A percentile compares a stretch with the other conserved stretches of the same genome.
phyloP scores from a whole-genome alignment of 2,113 vertebrate genomes.

The Bos indicus region DNA sequence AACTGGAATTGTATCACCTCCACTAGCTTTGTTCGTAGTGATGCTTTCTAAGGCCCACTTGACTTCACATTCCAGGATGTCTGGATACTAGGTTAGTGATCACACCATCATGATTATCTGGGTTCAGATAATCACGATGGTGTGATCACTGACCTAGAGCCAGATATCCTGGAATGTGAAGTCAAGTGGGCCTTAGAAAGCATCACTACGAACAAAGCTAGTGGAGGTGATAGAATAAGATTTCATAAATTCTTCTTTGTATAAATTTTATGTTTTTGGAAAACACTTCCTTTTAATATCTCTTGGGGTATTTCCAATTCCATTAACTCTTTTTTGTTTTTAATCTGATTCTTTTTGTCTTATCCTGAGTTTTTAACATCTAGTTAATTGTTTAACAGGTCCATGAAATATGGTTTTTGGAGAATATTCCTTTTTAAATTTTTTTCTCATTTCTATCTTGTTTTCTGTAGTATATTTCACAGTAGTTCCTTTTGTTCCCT shows the following conservation, averaged over 20 bases:
- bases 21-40: no score
- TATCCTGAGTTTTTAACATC: background rate
- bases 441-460: background rate
- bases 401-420: background rate
- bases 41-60: no score
- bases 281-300: background rate
- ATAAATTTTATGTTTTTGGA: background rate
- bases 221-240: background rate
- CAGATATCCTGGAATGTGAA: no score
- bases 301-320: background rate
- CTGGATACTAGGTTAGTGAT: no score
- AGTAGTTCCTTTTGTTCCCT: background rate
- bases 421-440: background rate
- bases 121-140: no score
- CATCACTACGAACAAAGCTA: no score
- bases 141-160: no score
- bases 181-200: no score
- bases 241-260: background rate
- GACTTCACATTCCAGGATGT: no score
- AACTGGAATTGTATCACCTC: no score
- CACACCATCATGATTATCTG: no score
- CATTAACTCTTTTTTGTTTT: background rate
- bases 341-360: background rate
- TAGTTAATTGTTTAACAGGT: no score
- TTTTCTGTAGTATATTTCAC: background rate